Percentiles rank a stretch among this genome's conserved stretches.
phyloP scores from a whole-genome alignment of 2,888 invertebrate genomes.

The Germaria angustata region DNA sequence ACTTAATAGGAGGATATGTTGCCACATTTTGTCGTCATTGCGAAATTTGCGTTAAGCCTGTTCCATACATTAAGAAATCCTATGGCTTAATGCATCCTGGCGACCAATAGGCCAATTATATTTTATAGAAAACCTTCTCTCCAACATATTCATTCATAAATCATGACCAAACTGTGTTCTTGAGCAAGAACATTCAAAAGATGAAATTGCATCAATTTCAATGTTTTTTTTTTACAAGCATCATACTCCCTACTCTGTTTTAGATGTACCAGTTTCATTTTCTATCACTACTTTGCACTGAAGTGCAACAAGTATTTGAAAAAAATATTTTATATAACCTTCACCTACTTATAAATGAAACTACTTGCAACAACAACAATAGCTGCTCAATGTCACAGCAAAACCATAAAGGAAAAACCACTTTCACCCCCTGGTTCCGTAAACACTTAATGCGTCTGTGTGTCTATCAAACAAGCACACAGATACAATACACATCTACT shows the following conservation, averaged over 20 bases:
- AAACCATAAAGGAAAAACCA: constrained; percentile 52
- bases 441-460: constrained; percentile 24
- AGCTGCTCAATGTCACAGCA: constrained; percentile 44
- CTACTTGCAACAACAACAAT: constrained; percentile 35
- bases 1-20: too few species aligned
- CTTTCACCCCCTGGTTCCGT: constrained; percentile 59
- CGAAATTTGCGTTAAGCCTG: too few species aligned
- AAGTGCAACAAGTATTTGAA: constrained; percentile 58
- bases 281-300: not conserved
- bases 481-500: not conserved
- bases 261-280: not conserved
- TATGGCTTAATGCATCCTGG: too few species aligned
- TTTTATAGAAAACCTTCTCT: not conserved
- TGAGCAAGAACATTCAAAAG: constrained; percentile 14
- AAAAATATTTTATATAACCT: constrained; percentile 44
- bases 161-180: constrained; percentile 4
- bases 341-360: constrained; percentile 58
- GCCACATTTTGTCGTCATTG: too few species aligned
- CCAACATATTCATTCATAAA: constrained; percentile 44
- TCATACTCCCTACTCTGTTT: constrained; percentile 6
- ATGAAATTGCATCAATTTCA: constrained; percentile 24
- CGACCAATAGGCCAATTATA: too few species aligned
- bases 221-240: not conserved
- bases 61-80: too few species aligned
- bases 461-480: not conserved